A percentile compares a stretch with the other conserved stretches of the same genome.
Conservation (phyloP, 2,797 vertebrate genomes). For the Falco rusticolus region DNA sequence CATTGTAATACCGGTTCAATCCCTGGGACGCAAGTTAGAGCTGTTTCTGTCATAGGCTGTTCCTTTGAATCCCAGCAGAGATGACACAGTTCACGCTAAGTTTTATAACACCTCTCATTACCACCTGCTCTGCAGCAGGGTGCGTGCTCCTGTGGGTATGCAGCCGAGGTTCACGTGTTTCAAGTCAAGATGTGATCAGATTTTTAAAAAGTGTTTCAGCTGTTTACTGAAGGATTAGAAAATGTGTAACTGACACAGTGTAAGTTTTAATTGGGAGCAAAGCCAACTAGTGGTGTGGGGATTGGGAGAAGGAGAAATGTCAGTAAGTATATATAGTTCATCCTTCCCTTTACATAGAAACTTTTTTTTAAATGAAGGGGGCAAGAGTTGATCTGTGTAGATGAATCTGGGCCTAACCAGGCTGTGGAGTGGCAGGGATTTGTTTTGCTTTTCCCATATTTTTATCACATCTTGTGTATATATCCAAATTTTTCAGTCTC, state of each 20-base stretch:
- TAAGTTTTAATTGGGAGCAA: neutral
- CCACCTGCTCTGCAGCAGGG: neutral
- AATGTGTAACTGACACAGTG: neutral
- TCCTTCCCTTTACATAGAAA: neutral
- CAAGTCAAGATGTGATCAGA: neutral
- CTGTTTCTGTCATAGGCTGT: neutral
- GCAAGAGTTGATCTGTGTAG: neutral
- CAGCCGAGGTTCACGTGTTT: neutral
- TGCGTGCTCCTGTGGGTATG: fast-evolving
- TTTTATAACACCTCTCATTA: conserved; percentile 19
- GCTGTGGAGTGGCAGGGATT: neutral
- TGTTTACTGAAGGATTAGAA: conserved; percentile 27
- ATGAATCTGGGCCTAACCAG: neutral
- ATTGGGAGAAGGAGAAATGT: neutral
- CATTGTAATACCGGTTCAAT: neutral
- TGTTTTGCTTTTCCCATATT: neutral
- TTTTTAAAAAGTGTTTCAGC: conserved; percentile 2
- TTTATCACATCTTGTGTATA: neutral
- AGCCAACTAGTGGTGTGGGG: neutral
- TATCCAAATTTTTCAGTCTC: neutral
- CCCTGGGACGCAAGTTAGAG: neutral
- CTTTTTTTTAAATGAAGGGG: neutral
- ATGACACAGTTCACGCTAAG: neutral
- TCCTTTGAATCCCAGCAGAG: neutral
- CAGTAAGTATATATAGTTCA: neutral